Evolutionary conservation across 2,797 vertebrate species (phyloP).

Genomic region (Lithobates sylvaticus): DNA sequence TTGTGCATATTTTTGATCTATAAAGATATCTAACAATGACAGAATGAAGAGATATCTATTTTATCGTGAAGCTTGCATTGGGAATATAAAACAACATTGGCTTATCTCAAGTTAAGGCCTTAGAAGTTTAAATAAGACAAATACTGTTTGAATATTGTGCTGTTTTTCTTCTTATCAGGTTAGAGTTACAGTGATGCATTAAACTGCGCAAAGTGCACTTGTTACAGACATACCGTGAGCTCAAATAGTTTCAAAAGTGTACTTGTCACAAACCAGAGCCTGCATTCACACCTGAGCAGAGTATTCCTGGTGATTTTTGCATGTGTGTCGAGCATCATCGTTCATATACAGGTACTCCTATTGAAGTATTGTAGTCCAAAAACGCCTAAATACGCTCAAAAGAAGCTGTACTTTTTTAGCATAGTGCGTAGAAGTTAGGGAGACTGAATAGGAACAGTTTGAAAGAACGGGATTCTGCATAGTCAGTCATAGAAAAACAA

Average conservation of each 20-base stretch:
- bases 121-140: slow-evolving; percentile 14
- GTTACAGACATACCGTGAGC: background rate
- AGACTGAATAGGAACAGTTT: too few species aligned
- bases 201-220: background rate
- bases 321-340: too few species aligned
- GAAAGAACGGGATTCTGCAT: too few species aligned
- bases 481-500: too few species aligned
- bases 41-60: slow-evolving; percentile 42
- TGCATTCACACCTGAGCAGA: background rate
- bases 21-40: slow-evolving; percentile 57
- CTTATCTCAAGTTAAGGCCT: slow-evolving; percentile 24
- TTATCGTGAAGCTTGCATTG: slow-evolving; percentile 10
- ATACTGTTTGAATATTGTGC: slow-evolving; percentile 11
- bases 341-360: too few species aligned
- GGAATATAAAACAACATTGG: slow-evolving; percentile 32
- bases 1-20: slow-evolving; percentile 62
- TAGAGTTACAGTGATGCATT: background rate
- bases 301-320: too few species aligned
- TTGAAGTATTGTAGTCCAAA: too few species aligned
- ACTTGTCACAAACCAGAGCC: background rate
- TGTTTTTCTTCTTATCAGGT: background rate
- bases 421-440: too few species aligned
- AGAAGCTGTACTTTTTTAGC: too few species aligned
- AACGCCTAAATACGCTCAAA: too few species aligned
- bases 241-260: background rate